Conservation (phyloP, 2,797 vertebrate species). For the Erpetoichthys calabaricus region DNA sequence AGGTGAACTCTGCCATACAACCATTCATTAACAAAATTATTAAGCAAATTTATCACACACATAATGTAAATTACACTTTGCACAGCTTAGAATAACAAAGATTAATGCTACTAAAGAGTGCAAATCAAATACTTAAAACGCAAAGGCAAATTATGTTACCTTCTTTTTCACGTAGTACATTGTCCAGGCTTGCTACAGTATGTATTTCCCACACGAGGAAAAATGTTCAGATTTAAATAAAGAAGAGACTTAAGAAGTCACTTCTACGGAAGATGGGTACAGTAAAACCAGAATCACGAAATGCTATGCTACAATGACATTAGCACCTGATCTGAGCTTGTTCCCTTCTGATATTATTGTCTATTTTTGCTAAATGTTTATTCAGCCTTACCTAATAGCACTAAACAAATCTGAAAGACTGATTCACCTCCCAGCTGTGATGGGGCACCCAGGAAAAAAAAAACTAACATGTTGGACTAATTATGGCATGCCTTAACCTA, state of each 20-base stretch:
- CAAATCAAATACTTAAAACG: neutral
- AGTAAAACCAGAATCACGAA: too few species aligned
- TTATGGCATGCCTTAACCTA: constrained; percentile 55
- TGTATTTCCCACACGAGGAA: constrained; percentile 18
- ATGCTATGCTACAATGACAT: too few species aligned
- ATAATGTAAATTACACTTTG: too few species aligned
- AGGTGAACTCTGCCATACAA: too few species aligned
- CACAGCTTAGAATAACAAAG: neutral
- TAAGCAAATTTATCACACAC: too few species aligned
- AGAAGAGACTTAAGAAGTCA: neutral
- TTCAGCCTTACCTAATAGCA: constrained; percentile 5
- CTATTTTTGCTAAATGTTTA: constrained; percentile 7
- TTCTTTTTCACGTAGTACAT: constrained; percentile 58
- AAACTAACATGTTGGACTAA: constrained; percentile 49
- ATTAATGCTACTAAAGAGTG: neutral
- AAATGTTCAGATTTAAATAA: constrained; percentile 18
- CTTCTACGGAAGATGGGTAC: too few species aligned
- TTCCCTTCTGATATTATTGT: neutral
- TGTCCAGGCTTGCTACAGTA: constrained; percentile 18
- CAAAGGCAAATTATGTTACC: constrained; percentile 36
- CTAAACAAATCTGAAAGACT: constrained; percentile 1
- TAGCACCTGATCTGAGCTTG: too few species aligned
- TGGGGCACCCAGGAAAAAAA: constrained; percentile 22
- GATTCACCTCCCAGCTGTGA: constrained; percentile 8
- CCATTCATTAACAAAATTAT: too few species aligned